These are phyloP conservation scores for Lysandra bellargus DNA, from an alignment of 2,888 invertebrate species.

Conservation along the genomic window DNA sequence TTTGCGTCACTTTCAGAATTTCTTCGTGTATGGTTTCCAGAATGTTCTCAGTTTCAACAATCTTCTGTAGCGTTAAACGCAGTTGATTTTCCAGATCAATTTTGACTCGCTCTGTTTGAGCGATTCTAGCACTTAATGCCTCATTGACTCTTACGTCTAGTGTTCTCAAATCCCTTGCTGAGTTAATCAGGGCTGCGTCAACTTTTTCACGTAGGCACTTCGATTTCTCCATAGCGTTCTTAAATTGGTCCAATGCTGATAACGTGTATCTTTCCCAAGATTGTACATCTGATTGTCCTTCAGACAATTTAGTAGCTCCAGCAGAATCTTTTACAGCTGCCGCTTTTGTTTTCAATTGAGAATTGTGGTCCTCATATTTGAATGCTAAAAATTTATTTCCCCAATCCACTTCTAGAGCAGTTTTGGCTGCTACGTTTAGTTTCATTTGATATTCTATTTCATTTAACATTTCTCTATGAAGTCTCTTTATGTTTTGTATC, in stretches of 20 bases:
- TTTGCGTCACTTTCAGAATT: constrained; percentile 65
- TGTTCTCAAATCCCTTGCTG: constrained; percentile 88
- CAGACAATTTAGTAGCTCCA: constrained; percentile 89
- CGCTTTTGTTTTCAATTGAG: constrained; percentile 85
- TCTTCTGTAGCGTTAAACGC: constrained; percentile 68
- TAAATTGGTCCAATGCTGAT: constrained; percentile 86
- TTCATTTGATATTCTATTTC: constrained; percentile 85
- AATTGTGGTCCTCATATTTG: constrained; percentile 86
- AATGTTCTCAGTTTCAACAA: constrained; percentile 70
- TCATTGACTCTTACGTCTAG: constrained; percentile 91
- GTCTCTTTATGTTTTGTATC: constrained; percentile 84
- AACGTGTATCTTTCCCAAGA: constrained; percentile 91
- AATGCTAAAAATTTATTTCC: constrained; percentile 91
- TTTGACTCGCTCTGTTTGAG: constrained; percentile 87
- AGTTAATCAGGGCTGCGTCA: constrained; percentile 86
- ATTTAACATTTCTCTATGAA: constrained; percentile 82
- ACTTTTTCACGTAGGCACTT: constrained; percentile 85
- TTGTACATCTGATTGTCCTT: constrained; percentile 90
- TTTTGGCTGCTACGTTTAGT: constrained; percentile 88
- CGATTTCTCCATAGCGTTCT: constrained; percentile 86
- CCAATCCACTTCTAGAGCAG: constrained; percentile 92
- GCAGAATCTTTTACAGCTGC: constrained; percentile 87
- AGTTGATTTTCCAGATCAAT: constrained; percentile 85
- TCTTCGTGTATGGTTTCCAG: constrained; percentile 66
- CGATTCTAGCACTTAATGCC: constrained; percentile 85